Base-by-base conservation (phyloP, 1,140 invertebrate genomes). In the Heterodera schachtii region DNA sequence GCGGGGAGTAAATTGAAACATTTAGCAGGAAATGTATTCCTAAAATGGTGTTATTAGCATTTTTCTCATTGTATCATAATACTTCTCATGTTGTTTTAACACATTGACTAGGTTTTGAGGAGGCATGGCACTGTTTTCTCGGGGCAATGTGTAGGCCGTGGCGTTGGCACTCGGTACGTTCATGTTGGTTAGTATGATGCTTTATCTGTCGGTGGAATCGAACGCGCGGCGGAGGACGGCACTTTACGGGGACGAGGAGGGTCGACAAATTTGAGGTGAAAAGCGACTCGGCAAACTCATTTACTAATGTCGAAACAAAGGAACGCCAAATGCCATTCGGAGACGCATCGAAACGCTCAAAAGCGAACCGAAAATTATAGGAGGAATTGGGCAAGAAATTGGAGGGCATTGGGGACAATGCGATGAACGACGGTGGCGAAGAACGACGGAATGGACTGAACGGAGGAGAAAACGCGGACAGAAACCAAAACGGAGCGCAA, bases 131-230 rank as follows among this genome's bases (percentile, higher is more conserved):
- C 43, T 66, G 21, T 21, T n/a, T 41, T 75, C 75, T 6, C 52
- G 13, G 46, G 43, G 67, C 11, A 77, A 11, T 49, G 41, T 13
- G 11, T 67, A 57, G 46, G 41, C 52, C 21, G 52, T 85, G 16
- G 49, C 41, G 8, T 41, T 84, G 3, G 83, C 83, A 3, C 43
- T 84, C 57, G 47, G 82, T 41, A 57, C 75, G 9, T 84, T 84
- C 49, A 75, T 84, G 19, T 78, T 84, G 19, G 41, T 84, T n/a
- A 84, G 83, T 78, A 57, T 84, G 52, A n/a, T 84, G 49, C 49
- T 84, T 9, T 84, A 84, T 21, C 9, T 71, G 44, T 73, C 79
- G 16, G 83, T 84, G 3, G 83, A 84, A 46, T 82, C 82, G 13
- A 84, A 81, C 57, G 83, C 64, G 3, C 66, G 16, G 57, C 31